Evolutionary conservation across 2,113 vertebrate genomes (phyloP), one percentile per base, ranked within the genome.

Genomic region (Urocynchramus pylzowi): DNA sequence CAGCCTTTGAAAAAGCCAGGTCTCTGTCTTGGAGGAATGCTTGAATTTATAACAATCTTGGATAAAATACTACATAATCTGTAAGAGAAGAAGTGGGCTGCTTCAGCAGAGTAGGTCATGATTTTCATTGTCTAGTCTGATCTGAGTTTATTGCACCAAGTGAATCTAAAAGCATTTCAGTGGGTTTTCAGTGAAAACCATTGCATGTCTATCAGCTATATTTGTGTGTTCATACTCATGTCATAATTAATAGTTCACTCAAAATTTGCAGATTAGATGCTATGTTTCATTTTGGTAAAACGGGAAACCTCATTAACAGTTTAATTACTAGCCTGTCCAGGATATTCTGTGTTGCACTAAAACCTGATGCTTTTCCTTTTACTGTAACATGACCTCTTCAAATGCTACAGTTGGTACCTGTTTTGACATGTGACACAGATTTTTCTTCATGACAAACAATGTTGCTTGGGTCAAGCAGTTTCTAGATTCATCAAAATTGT

Each of bases 41-140:
- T 90, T 93, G 95, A 96, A 94, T 93, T 96, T 73, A 78, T 92
- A 93, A 87, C 54, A 93, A 61, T 90, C 47, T 92, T 90, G 90
- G 90, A 93, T 78, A 95, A 81, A 94, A 96, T 71, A 30, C 52
- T 89, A 65, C 65, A 94, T 89, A 95, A 95, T 90, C 88, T 77
- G n/a, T 78, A 60, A 85, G 63, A 84, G 63, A 82, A 84, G 44
- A 92, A 95, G 89, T 47, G 33, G 84, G 23, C 57, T 1, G 16
- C 37, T 83, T 87, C 49, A 67, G 73, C 56, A 56, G 47, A 87
- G 53, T 22, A 90, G 85, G 69, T 93, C 68, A 81, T 3, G 7
- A 70, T 87, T 94, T 84, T 88, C 53, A 56, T 88, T 86, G 79
- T 78, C 71, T 90, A 44, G 33, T 86, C 68, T 70, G 82, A 81